phyloP scores from a whole-genome alignment of 1,140 invertebrate genomes.

The Adelges cooleyi region DNA sequence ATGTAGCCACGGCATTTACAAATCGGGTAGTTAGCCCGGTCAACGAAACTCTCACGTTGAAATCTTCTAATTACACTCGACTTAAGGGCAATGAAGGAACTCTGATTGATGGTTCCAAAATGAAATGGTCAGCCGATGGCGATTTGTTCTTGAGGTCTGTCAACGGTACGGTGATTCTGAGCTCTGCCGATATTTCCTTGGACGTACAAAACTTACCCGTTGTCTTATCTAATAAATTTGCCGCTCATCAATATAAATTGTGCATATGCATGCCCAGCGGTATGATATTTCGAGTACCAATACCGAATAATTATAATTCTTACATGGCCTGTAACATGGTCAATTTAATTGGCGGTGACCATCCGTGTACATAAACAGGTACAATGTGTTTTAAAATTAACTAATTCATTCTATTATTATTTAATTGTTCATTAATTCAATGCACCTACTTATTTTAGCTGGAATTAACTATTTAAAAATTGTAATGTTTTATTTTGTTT shows the following conservation, averaged over 20 bases:
- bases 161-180: slow-evolving; percentile 62
- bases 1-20: slow-evolving; percentile 54
- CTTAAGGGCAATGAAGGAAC: slow-evolving; percentile 38
- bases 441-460: neutral
- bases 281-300: slow-evolving; percentile 62
- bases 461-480: no score
- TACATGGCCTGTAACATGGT: slow-evolving; percentile 33
- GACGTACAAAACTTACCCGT: slow-evolving; percentile 62
- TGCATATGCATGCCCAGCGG: slow-evolving; percentile 80
- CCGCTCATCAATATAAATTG: slow-evolving; percentile 57
- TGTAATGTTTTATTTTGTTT: no score
- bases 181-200: slow-evolving; percentile 54
- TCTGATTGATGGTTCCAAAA: slow-evolving; percentile 48
- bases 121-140: slow-evolving; percentile 60
- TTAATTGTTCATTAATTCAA: neutral
- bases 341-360: slow-evolving; percentile 41
- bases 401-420: neutral
- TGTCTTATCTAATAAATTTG: slow-evolving; percentile 36
- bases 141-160: slow-evolving; percentile 65
- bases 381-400: no score
- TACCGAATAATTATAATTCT: slow-evolving; percentile 43
- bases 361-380: slow-evolving; percentile 52
- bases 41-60: slow-evolving; percentile 52
- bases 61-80: slow-evolving; percentile 39
- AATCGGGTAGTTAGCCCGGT: slow-evolving; percentile 60